phyloP scores from a whole-genome alignment of 1,140 invertebrate genomes.

The Drosophila mojavensis region DNA sequence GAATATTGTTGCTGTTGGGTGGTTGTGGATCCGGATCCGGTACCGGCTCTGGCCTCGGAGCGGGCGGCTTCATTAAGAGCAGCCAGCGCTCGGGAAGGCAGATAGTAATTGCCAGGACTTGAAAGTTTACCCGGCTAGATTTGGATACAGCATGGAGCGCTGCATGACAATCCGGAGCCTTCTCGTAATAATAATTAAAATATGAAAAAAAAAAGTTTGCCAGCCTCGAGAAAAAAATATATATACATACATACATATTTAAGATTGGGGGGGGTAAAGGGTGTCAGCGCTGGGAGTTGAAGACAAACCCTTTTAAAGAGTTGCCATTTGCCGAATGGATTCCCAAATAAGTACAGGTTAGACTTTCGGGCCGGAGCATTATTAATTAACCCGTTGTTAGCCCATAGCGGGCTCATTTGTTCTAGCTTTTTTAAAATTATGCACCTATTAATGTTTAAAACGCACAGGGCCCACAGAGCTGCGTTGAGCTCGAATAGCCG shows the following conservation, averaged over 20 bases:
- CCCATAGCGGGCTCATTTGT: slow-evolving; percentile 66
- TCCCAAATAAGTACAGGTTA: slow-evolving; percentile 60
- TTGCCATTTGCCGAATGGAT: slow-evolving; percentile 73
- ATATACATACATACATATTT: slow-evolving; percentile 2
- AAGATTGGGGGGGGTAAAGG: slow-evolving; percentile 10
- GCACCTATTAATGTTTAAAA: slow-evolving; percentile 80
- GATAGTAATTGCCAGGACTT: slow-evolving; percentile 63
- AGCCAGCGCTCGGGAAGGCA: slow-evolving; percentile 24
- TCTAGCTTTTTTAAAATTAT: slow-evolving; percentile 69
- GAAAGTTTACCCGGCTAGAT: slow-evolving; percentile 60
- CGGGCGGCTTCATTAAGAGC: slow-evolving; percentile 46
- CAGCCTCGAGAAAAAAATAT: slow-evolving; percentile 18
- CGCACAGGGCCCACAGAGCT: slow-evolving; percentile 47
- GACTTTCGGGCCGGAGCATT: slow-evolving; percentile 56
- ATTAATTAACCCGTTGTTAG: slow-evolving; percentile 77
- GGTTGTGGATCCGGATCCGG: slow-evolving; percentile 15
- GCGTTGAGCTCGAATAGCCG: slow-evolving; percentile 13
- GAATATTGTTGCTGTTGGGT: slow-evolving; percentile 17
- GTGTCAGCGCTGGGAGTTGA: slow-evolving; percentile 47
- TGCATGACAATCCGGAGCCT: slow-evolving; percentile 25
- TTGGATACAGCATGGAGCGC: slow-evolving; percentile 31
- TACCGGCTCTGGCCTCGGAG: neutral
- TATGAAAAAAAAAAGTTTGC: slow-evolving; percentile 36
- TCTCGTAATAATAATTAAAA: slow-evolving; percentile 74
- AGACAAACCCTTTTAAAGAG: slow-evolving; percentile 70